Evolutionary conservation across 1,140 invertebrate species (phyloP), one percentile per base, ranked within the genome.

Genomic region (Sinella curviseta): DNA sequence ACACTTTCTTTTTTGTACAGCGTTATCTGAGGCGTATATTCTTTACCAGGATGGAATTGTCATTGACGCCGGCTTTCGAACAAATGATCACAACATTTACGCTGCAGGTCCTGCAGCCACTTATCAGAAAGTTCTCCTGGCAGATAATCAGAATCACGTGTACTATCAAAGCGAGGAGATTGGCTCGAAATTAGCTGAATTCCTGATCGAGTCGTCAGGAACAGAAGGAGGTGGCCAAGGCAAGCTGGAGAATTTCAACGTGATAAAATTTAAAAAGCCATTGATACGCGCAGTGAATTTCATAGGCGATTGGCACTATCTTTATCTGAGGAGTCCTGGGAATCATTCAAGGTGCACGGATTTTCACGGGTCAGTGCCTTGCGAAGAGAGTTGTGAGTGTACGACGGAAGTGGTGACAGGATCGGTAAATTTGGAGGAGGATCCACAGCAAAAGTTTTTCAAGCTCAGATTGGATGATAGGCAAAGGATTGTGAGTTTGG

Each of bases 31-130:
- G 78, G 87, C 90, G 24, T 92, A 91, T 35, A 84, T 94, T 12
- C 90, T 93, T 1, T 94, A 92, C 86, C 91, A 94, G 84, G 91
- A 91, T 36, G 89, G 89, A 17, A 84, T 94, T 34, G 90, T 94
- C 1, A 92, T 94, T 55, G 89, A 92, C 82, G 85, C 88, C 0
- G 85, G 89, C 30, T 93, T 90, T 83, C 88, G 90, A 55, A 94
- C 93, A 0, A 93, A 92, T 85, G 93, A 94, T 85, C 88, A 89
- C 0, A 86, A 86, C 65, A 91, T 94, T 65, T 90, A 89, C 80
- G 92, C 90, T 0, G 92, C 92, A 31, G 93, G 93, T 0, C 88
- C 92, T 0, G 85, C 92, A 55, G 92, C 92, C 0, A 88, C 88
- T 70, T 92, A 92, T 83, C 89, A 90, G 0, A 88, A 88, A 28